A percentile compares a stretch with the other conserved stretches of the same genome.
Conservation (phyloP, 2,797 vertebrate species). For the Typhlichthys subterraneus region DNA sequence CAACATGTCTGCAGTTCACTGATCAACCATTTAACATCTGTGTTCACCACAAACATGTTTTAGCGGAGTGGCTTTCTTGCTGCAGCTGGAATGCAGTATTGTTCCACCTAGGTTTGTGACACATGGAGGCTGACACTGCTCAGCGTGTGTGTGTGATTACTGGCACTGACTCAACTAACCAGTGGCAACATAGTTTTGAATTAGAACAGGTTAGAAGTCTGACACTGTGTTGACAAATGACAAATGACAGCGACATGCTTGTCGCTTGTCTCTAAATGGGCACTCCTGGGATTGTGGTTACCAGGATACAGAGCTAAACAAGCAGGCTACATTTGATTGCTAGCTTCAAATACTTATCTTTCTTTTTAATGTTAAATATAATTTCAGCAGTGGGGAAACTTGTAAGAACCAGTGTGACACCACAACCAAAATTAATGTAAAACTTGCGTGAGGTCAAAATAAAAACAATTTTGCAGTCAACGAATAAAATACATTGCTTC, state of each 20-base stretch:
- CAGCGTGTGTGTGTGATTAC: background rate
- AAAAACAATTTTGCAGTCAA: too few relatives aligned
- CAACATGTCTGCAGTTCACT: background rate
- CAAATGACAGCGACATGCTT: too few relatives aligned
- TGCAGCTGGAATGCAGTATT: background rate
- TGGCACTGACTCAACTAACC: background rate
- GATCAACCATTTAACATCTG: background rate
- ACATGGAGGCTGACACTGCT: constrained; percentile 1
- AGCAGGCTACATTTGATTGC: too few relatives aligned
- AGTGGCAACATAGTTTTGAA: background rate
- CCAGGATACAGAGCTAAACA: too few relatives aligned
- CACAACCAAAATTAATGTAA: too few relatives aligned
- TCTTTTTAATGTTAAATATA: too few relatives aligned
- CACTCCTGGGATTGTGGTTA: too few relatives aligned
- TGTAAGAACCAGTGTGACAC: background rate
- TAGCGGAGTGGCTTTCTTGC: background rate
- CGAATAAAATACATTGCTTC: too few relatives aligned
- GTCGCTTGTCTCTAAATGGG: too few relatives aligned
- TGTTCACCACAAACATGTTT: background rate
- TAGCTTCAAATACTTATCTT: too few relatives aligned
- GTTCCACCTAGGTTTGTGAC: background rate
- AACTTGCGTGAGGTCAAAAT: too few relatives aligned
- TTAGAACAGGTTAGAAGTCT: background rate
- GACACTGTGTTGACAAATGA: too few relatives aligned
- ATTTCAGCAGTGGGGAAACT: background rate